Conservation (phyloP, 2,888 invertebrate genomes). For the Drosophila pegasa region DNA sequence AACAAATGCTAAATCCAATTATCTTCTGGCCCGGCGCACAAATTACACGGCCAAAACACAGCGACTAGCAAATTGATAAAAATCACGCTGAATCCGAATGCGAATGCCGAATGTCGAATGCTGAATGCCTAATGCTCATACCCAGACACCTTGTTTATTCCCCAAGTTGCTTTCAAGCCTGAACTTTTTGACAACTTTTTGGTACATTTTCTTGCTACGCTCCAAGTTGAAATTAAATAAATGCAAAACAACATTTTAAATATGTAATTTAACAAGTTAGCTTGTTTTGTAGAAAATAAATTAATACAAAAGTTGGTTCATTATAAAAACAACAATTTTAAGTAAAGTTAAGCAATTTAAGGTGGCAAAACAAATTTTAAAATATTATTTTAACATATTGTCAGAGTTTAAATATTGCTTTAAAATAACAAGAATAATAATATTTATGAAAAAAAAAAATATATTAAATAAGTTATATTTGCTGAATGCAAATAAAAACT, state of each 20-base stretch:
- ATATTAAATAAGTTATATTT: background rate
- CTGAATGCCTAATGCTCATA: background rate
- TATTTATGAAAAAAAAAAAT: too few relatives aligned
- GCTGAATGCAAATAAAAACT: background rate
- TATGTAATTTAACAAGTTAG: background rate
- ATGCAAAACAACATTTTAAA: constrained; percentile 9
- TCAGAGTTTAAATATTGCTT: background rate
- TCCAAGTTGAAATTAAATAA: constrained; percentile 3
- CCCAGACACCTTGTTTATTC: constrained; percentile 1
- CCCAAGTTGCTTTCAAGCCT: constrained; percentile 51
- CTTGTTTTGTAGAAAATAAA: background rate
- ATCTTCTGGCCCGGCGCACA: constrained; percentile 41
- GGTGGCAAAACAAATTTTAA: too few relatives aligned
- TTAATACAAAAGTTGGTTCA: background rate
- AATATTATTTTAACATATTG: too few relatives aligned
- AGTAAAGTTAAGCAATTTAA: background rate
- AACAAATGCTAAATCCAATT: constrained; percentile 65
- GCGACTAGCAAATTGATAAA: constrained; percentile 62
- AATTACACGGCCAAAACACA: constrained; percentile 52
- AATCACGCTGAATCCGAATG: constrained; percentile 52
- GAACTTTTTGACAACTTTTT: constrained; percentile 63
- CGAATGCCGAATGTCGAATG: background rate
- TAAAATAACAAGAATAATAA: background rate
- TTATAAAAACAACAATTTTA: background rate
- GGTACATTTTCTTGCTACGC: constrained; percentile 15